Base-by-base conservation (phyloP, 2,888 invertebrate genomes). In the Sesia apiformis region DNA sequence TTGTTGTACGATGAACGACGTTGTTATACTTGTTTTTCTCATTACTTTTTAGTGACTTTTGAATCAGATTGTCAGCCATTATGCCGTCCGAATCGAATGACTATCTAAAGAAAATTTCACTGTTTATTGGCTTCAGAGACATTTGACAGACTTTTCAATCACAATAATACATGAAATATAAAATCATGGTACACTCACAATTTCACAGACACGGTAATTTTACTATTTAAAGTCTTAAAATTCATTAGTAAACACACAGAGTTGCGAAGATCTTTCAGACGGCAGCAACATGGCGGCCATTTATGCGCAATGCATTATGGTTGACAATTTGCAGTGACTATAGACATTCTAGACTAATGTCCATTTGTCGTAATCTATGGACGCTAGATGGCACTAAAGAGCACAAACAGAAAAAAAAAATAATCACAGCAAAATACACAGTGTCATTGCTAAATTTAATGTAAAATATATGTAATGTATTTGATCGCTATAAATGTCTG, bases 1-100 rank as follows among this genome's bases (percentile, higher is more conserved):
- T 93, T 70, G 93, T 93, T 67, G 93, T 93, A 79, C 93, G 92
- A 81, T 93, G 92, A 78, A 93, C 90, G 74, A 92, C 91, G 84
- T 90, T 91, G 81, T 89, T 89, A 89, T 85, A 88, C 84, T 90
- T 90, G 84, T 84, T 90, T 91, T 91, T 91, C 82, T 91, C 91
- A 84, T 86, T 90, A 90, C 85, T 87, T 90, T 91, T 91, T 85
- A 90, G 88, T 87, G 90, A 88, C 87, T 91, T 91, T 89, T 90
- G 90, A 86, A 90, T 90, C 84, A 90, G 87, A 90, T 90, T 91
- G 90, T 91, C 91, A 91, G 91, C 91, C 91, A 91, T 91, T 90
- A 91, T 91, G 90, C 90, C 88, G 88, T 90, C 89, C 88, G 86
- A 87, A 84, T 86, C 84, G 85, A 89, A 88, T 87, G 89, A 90